Conservation (phyloP, 2,113 vertebrate genomes). For the Odontophorus gujanensis region DNA sequence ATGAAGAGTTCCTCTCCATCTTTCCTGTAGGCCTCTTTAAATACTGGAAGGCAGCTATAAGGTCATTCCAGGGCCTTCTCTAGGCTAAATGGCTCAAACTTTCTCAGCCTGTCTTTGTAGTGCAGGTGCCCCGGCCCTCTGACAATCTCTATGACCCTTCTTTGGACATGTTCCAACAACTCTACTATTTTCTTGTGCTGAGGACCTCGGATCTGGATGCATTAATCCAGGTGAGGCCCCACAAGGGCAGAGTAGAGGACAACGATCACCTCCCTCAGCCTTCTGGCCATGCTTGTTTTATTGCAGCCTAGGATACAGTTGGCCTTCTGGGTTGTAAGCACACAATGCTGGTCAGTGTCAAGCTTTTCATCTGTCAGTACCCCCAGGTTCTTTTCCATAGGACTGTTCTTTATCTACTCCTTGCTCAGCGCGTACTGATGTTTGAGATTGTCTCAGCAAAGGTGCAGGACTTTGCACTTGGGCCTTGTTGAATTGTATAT, state of each 20-base stretch:
- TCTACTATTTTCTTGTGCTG: not conserved
- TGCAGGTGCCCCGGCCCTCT: not conserved
- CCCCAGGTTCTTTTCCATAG: not conserved
- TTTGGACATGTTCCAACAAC: not conserved
- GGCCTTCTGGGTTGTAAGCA: not conserved
- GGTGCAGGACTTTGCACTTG: not conserved
- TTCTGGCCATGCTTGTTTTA: not conserved
- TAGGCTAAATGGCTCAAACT: no score
- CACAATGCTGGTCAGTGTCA: no score
- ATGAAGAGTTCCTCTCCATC: no score
- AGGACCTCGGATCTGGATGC: not conserved
- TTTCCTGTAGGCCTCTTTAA: no score
- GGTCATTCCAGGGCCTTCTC: no score
- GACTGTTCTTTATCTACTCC: not conserved
- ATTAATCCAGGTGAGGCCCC: not conserved
- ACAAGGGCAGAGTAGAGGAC: not conserved
- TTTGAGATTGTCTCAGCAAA: not conserved
- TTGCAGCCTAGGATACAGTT: not conserved
- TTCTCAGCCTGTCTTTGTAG: no score
- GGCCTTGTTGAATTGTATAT: not conserved
- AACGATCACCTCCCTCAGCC: not conserved
- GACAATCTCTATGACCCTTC: not conserved
- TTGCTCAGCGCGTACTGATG: not conserved
- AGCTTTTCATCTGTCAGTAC: not conserved
- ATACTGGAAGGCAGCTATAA: no score